These are phyloP conservation scores for Dromiciops gliroides DNA, from an alignment of 2,113 vertebrate species.

Conservation along the genomic window DNA sequence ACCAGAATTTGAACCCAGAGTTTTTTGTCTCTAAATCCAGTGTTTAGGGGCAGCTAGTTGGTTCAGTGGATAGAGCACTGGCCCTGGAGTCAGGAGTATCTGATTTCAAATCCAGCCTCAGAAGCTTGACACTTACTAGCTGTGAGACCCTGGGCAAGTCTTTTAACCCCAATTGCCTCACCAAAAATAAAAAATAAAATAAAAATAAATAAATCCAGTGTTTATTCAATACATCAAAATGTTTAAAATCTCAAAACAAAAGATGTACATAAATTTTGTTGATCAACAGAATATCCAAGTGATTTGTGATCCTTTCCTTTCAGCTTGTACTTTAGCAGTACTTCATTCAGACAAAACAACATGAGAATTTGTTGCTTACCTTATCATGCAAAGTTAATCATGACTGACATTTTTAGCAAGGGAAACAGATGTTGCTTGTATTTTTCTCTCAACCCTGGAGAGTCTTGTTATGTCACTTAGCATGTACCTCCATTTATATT, in stretches of 20 bases:
- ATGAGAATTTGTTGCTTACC: neutral
- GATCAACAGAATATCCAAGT: neutral
- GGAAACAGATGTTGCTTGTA: neutral
- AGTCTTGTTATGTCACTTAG: neutral
- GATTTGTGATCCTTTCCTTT: neutral
- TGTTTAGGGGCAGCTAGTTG: too few species aligned
- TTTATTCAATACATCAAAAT: neutral
- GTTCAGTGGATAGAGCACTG: too few species aligned
- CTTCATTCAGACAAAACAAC: neutral
- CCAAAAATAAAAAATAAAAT: too few species aligned
- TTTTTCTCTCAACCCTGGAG: neutral
- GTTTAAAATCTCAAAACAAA: neutral
- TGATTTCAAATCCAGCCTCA: too few species aligned
- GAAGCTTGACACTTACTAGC: too few species aligned
- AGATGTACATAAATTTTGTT: neutral
- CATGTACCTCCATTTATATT: neutral
- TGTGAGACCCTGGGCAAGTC: too few species aligned
- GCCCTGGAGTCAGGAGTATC: too few species aligned
- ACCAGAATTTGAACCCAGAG: neutral
- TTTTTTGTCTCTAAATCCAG: neutral
- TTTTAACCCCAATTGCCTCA: too few species aligned
- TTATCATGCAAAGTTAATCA: neutral
- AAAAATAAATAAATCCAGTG: neutral
- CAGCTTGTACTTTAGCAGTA: neutral
- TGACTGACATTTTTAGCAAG: neutral